Base-by-base conservation (phyloP, 2,888 invertebrate genomes). In the Metacarcinus magister region DNA sequence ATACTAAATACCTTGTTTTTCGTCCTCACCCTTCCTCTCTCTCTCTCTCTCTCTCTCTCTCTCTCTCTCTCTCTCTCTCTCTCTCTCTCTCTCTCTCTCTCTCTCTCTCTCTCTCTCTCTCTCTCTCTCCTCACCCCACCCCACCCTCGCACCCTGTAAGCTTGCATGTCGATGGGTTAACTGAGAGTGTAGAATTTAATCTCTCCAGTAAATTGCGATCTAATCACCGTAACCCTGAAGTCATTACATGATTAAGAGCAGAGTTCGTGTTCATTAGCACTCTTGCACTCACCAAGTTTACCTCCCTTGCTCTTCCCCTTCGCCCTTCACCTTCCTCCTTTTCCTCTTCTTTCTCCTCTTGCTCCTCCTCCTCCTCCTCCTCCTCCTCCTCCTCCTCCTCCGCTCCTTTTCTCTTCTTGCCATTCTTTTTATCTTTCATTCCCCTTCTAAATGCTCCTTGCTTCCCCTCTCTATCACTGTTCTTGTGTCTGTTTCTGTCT, bases 101-200 rank as follows among this genome's bases (percentile, higher is more conserved):
- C 60, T 60, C 60, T 60, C 60, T 60, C 60, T 60, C 60, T 60
- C 60, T 60, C 60, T 60, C 60, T 60, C 60, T 60, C 60, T 60
- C 60, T 60, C 60, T 16, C 16, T 16, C 16, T 16, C 16, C 10
- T 60, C 60, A 10, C 60, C 16, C 60, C 16, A 16, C 8, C 82
- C 82, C 32, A n/a, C n/a, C n/a, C n/a, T n/a, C 54, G 13, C 54
- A 54, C 54, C 54, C 54, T 54, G 82, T 4, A 28, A 82, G 82
- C 82, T 82, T 82, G 82, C 82, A 82, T 82, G 82, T 82, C 32
- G 82, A 82, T 82, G 82, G 82, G 82, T 82, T 82, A 82, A 82
- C 82, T 82, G 82, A 32, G 82, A 82, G 82, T 82, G 82, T 82
- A 82, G 82, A 32, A 82, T 82, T 82, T 82, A 82, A 82, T 82